These are phyloP conservation scores for Procambarus virginalis DNA, from an alignment of 1,140 invertebrate genomes.

Conservation along the genomic window DNA sequence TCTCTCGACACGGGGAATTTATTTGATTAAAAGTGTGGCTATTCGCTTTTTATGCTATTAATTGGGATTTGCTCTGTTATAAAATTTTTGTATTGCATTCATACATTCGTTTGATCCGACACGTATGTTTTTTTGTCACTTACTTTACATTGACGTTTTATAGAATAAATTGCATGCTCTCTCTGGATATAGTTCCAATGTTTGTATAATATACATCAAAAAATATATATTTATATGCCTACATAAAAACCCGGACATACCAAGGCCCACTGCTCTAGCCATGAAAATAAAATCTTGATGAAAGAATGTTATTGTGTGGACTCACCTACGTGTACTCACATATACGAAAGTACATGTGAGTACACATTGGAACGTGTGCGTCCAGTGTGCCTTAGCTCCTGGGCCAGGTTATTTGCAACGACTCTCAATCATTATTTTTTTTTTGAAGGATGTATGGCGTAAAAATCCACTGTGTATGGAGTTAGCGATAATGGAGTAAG, in stretches of 20 bases:
- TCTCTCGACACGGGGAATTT: background rate
- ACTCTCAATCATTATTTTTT: no score
- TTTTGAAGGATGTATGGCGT: no score
- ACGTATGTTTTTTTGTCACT: background rate
- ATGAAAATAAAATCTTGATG: no score
- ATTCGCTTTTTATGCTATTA: constrained; percentile 17
- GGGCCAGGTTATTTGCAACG: no score
- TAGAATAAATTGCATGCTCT: background rate
- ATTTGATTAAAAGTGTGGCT: constrained; percentile 13
- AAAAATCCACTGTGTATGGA: no score
- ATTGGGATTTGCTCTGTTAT: constrained; percentile 15
- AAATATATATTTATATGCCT: background rate
- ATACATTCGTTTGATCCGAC: constrained; percentile 7
- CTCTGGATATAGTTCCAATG: background rate
- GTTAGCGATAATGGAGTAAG: no score
- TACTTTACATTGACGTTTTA: background rate
- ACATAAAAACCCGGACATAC: background rate
- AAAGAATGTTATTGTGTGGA: no score
- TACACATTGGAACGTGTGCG: no score
- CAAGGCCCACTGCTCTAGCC: no score
- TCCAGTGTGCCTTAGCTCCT: no score
- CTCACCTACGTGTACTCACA: no score
- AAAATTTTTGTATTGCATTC: background rate
- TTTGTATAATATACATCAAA: background rate
- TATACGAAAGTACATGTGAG: no score